phyloP scores from a whole-genome alignment of 2,113 vertebrate species.

The Reinhardtius hippoglossoides region DNA sequence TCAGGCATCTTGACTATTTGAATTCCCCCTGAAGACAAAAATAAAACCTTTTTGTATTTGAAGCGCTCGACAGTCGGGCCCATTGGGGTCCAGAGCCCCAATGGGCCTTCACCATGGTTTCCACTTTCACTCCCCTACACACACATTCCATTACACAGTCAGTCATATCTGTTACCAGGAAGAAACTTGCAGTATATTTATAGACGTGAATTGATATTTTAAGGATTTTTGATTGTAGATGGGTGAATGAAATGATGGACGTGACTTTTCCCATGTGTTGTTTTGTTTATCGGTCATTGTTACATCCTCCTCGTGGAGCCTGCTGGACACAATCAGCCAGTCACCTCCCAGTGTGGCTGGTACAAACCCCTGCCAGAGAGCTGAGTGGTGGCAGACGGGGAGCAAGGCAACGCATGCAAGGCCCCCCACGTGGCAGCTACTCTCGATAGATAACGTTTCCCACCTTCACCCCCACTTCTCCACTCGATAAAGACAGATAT shows the following conservation, averaged over 20 bases:
- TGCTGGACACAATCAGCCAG: constrained; percentile 34
- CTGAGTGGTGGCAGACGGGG: constrained; percentile 67
- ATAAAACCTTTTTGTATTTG: constrained; percentile 65
- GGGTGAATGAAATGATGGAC: background rate
- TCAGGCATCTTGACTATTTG: constrained; percentile 80
- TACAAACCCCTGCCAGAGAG: constrained; percentile 24
- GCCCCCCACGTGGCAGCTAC: constrained; percentile 51
- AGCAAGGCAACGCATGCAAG: constrained; percentile 32
- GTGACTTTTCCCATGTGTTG: background rate
- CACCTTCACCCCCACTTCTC: constrained; percentile 38
- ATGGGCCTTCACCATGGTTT: constrained; percentile 42
- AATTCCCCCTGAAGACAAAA: constrained; percentile 78
- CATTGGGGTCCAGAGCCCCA: constrained; percentile 27
- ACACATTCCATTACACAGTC: constrained; percentile 13
- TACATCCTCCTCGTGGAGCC: background rate
- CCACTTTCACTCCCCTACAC: constrained; percentile 40
- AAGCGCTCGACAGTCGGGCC: constrained; percentile 45
- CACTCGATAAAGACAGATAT: constrained; percentile 27
- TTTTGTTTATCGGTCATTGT: constrained; percentile 13
- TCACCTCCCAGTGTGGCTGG: constrained; percentile 50
- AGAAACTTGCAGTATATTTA: constrained; percentile 2
- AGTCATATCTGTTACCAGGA: constrained; percentile 2
- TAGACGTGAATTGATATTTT: background rate
- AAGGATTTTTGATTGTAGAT: background rate
- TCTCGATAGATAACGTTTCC: constrained; percentile 56